phyloP scores from a whole-genome alignment of 2,888 invertebrate species.

The Beris morrisii region DNA sequence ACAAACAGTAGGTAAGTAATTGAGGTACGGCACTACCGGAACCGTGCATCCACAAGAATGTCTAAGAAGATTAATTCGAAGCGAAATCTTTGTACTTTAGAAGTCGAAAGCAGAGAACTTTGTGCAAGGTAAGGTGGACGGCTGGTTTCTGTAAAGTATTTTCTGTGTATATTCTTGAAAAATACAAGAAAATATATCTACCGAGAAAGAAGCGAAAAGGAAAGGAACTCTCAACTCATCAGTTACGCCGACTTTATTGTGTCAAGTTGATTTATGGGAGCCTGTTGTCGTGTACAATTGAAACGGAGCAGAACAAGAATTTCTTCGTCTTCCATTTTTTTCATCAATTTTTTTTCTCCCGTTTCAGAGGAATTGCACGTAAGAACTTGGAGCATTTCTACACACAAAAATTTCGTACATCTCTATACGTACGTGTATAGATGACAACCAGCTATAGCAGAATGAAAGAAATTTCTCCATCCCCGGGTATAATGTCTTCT shows the following conservation, averaged over 20 bases:
- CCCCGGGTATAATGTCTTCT: neutral
- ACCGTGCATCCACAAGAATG: constrained; percentile 4
- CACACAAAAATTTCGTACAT: neutral
- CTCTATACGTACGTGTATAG: neutral
- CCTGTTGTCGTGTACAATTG: constrained; percentile 39
- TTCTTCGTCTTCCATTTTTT: constrained; percentile 17
- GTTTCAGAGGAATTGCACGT: neutral
- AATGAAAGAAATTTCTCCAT: constrained; percentile 3
- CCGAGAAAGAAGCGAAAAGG: constrained; percentile 6
- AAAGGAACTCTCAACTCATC: constrained; percentile 38
- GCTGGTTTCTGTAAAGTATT: neutral
- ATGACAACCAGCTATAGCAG: neutral
- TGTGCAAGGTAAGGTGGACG: neutral
- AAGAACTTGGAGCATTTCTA: neutral
- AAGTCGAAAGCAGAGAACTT: constrained; percentile 1
- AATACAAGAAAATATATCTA: neutral
- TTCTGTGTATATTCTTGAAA: constrained; percentile 3
- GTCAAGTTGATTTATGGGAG: constrained; percentile 42
- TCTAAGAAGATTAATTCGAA: constrained; percentile 22
- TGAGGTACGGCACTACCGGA: no score
- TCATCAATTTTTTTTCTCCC: neutral
- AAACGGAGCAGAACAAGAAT: constrained; percentile 33
- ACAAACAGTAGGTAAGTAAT: no score
- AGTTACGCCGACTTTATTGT: constrained; percentile 42
- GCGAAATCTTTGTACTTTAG: neutral